phyloP scores from a whole-genome alignment of 2,888 invertebrate genomes.

The Hemistola chrysoprasaria region DNA sequence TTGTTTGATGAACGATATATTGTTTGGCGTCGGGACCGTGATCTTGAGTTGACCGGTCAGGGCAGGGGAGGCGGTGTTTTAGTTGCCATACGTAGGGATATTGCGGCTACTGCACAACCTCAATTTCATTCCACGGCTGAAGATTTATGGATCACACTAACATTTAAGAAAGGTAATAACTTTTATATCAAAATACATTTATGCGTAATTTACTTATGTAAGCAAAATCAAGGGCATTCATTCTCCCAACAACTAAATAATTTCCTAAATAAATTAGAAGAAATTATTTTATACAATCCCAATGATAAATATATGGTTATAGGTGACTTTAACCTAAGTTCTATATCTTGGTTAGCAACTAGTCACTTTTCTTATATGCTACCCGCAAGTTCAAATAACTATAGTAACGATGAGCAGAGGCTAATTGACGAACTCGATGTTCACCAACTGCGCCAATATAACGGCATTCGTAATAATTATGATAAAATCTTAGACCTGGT shows the following conservation, averaged over 20 bases:
- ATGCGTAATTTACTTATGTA: not conserved
- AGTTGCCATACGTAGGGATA: constrained; percentile 3
- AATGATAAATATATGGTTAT: not conserved
- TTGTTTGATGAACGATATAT: too few species aligned
- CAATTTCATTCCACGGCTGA: constrained; percentile 4
- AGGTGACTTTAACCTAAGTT: not conserved
- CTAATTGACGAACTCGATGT: not conserved
- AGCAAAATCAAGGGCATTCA: not conserved
- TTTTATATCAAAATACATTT: not conserved
- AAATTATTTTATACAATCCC: not conserved
- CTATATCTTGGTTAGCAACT: not conserved
- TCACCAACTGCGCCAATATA: not conserved
- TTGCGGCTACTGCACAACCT: constrained; percentile 1
- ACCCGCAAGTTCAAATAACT: too few species aligned
- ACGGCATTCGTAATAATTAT: not conserved
- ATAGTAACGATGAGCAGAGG: too few species aligned
- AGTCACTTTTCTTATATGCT: not conserved
- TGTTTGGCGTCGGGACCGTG: constrained; percentile 2
- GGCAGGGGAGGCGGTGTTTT: constrained; percentile 11
- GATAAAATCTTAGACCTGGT: constrained; percentile 3
- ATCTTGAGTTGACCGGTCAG: not conserved
- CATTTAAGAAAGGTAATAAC: not conserved
- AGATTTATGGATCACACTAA: constrained; percentile 15
- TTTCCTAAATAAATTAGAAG: not conserved
- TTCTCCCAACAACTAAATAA: not conserved